A percentile compares a stretch with the other conserved stretches of the same genome.
Evolutionary conservation across 2,113 vertebrate genomes (phyloP).

Genomic region (Octodon degus): DNA sequence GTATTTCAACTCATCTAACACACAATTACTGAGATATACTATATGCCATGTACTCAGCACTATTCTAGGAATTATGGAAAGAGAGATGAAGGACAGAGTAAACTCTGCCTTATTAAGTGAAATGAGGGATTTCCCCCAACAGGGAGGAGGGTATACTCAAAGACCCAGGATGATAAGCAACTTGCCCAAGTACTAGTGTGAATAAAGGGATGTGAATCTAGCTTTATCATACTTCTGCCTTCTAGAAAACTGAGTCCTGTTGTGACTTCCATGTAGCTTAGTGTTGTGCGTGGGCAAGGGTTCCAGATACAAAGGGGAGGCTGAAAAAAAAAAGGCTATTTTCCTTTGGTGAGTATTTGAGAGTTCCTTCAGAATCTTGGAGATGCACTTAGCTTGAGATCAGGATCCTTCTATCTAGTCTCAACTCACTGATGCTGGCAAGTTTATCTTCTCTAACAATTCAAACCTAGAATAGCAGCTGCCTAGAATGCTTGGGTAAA

Average conservation of each 20-base stretch:
- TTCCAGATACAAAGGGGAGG: neutral
- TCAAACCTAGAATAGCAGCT: neutral
- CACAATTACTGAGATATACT: neutral
- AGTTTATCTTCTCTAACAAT: slow-evolving; percentile 7
- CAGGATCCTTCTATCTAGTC: neutral
- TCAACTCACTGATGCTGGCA: neutral
- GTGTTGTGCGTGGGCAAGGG: neutral
- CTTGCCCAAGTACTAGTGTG: neutral
- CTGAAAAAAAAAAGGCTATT: neutral
- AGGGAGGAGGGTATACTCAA: neutral
- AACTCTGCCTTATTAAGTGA: neutral
- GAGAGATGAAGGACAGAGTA: neutral
- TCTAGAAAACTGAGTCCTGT: neutral
- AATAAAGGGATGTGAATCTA: neutral
- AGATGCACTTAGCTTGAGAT: slow-evolving; percentile 7
- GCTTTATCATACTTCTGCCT: neutral
- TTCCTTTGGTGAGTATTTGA: neutral
- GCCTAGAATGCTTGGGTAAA: neutral
- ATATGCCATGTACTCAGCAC: neutral
- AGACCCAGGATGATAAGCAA: neutral
- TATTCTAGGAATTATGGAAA: neutral
- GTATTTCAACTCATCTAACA: neutral
- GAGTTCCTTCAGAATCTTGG: neutral
- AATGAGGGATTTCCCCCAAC: neutral
- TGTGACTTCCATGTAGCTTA: neutral